phyloP scores from a whole-genome alignment of 2,888 invertebrate species.

The Caenorhabditis angaria region DNA sequence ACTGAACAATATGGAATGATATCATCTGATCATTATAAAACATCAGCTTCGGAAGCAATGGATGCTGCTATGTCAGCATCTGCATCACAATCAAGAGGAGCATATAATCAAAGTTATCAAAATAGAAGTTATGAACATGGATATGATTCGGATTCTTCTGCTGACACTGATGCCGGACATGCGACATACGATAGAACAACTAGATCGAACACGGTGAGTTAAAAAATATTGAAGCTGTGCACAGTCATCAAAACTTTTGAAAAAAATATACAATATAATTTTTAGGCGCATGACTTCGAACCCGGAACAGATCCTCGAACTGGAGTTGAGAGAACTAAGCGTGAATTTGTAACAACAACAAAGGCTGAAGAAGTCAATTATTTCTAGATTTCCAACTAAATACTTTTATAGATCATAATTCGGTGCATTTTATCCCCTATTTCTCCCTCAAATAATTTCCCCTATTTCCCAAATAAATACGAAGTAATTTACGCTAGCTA shows the following conservation, averaged over 20 bases:
- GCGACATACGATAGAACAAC: conserved; percentile 51
- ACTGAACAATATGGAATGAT: conserved; percentile 61
- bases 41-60: conserved; percentile 42
- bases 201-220: conserved; percentile 33
- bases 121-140: conserved; percentile 13
- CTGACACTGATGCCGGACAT: conserved; percentile 50
- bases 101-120: neutral
- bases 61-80: conserved; percentile 36
- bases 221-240: neutral
- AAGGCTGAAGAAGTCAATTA: conserved; percentile 61
- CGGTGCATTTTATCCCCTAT: conserved; percentile 10
- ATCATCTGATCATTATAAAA: conserved; percentile 54
- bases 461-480: conserved; percentile 5
- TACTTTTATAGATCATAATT: conserved; percentile 5
- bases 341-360: conserved; percentile 58
- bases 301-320: conserved; percentile 57
- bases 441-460: neutral
- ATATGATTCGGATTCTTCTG: conserved; percentile 47
- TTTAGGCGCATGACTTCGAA: conserved; percentile 59
- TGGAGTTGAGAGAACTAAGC: conserved; percentile 52
- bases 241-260: neutral
- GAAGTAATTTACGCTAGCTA: conserved; percentile 3
- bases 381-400: conserved; percentile 32
- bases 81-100: conserved; percentile 7
- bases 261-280: conserved; percentile 11